Evolutionary conservation across 2,113 vertebrate species (phyloP).

Genomic region (Pao palembangensis): DNA sequence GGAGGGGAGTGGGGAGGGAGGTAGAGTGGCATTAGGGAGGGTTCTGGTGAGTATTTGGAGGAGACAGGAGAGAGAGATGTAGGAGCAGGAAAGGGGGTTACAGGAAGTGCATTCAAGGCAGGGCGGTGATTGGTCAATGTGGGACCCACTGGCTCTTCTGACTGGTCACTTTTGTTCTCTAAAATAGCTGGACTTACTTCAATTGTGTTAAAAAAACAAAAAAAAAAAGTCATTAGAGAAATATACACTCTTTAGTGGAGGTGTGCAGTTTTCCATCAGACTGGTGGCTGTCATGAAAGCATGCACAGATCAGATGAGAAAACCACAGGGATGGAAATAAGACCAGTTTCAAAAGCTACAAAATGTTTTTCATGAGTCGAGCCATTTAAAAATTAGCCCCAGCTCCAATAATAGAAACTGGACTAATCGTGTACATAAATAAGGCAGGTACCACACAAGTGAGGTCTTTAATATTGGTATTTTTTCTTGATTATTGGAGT

Average conservation of each 20-base stretch:
- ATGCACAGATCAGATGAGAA: neutral
- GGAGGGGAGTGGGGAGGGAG: constrained; percentile 58
- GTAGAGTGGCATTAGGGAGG: constrained; percentile 68
- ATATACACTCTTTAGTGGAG: constrained; percentile 44
- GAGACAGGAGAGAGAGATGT: constrained; percentile 61
- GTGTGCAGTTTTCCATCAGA: constrained; percentile 36
- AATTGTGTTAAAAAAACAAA: constrained; percentile 10
- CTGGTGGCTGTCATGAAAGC: neutral
- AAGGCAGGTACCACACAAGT: no score
- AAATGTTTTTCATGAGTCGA: no score
- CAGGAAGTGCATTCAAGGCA: constrained; percentile 73
- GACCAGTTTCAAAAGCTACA: no score
- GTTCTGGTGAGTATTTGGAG: constrained; percentile 64
- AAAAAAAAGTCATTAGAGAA: constrained; percentile 34
- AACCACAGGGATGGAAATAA: no score
- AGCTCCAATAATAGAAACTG: no score
- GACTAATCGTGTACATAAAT: no score
- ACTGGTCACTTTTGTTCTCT: constrained; percentile 83
- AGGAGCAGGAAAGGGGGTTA: constrained; percentile 44
- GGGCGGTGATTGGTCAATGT: constrained; percentile 88
- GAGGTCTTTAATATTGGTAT: no score
- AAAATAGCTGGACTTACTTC: constrained; percentile 27
- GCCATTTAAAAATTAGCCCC: no score
- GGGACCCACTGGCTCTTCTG: constrained; percentile 84
- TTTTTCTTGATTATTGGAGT: no score